A percentile compares a stretch with the other conserved stretches of the same genome.
These are phyloP conservation scores for Tursiops truncatus DNA, from an alignment of 2,113 vertebrate genomes.

Conservation along the genomic window DNA sequence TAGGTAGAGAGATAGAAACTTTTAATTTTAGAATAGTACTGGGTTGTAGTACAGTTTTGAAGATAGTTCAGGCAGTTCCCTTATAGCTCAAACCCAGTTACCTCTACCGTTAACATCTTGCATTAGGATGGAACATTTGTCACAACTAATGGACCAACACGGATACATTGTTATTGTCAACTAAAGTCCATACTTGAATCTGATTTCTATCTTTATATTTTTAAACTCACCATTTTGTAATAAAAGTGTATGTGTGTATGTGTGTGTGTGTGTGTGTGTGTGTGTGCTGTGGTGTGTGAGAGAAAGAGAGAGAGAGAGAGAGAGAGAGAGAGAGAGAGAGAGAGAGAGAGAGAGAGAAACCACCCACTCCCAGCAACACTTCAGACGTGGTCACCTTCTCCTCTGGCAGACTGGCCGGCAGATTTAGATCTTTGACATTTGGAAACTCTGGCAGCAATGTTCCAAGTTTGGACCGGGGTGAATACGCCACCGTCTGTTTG, in stretches of 20 bases:
- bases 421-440: constrained; percentile 99
- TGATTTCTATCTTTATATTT: neutral
- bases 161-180: neutral
- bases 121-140: neutral
- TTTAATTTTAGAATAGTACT: neutral
- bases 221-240: neutral
- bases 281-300: neutral
- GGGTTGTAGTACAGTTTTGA: neutral
- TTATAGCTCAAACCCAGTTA: neutral
- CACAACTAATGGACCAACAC: neutral
- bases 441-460: constrained; percentile 99
- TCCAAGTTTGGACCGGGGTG: constrained; percentile 99
- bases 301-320: neutral
- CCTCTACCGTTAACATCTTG: neutral
- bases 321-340: neutral
- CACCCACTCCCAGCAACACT: constrained; percentile 58
- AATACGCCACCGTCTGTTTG: constrained; percentile 99
- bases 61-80: neutral
- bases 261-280: no score
- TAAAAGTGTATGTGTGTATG: neutral
- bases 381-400: constrained; percentile 95
- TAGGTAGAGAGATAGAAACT: neutral
- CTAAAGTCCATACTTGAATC: neutral
- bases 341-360: neutral
- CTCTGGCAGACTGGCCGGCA: constrained; percentile 97